A percentile compares a stretch with the other conserved stretches of the same genome.
These are phyloP conservation scores for Ptilorrhoa leucosticta DNA, from an alignment of 2,113 vertebrate species.

Conservation along the genomic window DNA sequence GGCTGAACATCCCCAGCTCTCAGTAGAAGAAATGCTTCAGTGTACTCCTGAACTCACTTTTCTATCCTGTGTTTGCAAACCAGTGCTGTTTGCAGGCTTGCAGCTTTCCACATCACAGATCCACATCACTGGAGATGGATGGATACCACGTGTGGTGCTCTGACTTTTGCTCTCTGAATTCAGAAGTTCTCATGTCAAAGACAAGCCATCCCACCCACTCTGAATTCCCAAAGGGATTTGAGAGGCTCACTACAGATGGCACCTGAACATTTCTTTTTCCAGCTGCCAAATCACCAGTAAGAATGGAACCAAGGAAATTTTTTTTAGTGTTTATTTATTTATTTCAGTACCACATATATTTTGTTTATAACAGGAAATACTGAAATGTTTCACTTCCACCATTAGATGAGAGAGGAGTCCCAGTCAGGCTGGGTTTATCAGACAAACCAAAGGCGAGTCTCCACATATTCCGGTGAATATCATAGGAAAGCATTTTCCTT, in stretches of 20 bases:
- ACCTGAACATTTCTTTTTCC: not conserved
- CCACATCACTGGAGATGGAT: not conserved
- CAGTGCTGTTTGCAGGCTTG: not conserved
- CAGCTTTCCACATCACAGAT: not conserved
- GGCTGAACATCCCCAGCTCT: not conserved
- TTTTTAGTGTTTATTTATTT: not conserved
- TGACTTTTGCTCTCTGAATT: not conserved
- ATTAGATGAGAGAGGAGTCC: not conserved
- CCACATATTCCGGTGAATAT: not conserved
- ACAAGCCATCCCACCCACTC: not conserved
- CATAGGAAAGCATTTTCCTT: not conserved
- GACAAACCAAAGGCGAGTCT: not conserved
- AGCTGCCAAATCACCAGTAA: not conserved
- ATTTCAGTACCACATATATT: not conserved
- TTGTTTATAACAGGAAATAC: not conserved
- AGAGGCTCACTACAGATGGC: not conserved
- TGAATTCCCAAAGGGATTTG: not conserved
- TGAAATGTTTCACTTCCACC: not conserved
- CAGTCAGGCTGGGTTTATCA: not conserved
- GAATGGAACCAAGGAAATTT: not conserved
- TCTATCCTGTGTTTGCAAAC: not conserved
- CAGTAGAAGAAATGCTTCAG: not conserved
- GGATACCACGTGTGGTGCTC: not conserved
- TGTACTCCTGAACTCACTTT: not conserved
- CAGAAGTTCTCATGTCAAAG: not conserved